Conservation (phyloP, 2,113 vertebrate species). For the Baryphthengus martii region DNA sequence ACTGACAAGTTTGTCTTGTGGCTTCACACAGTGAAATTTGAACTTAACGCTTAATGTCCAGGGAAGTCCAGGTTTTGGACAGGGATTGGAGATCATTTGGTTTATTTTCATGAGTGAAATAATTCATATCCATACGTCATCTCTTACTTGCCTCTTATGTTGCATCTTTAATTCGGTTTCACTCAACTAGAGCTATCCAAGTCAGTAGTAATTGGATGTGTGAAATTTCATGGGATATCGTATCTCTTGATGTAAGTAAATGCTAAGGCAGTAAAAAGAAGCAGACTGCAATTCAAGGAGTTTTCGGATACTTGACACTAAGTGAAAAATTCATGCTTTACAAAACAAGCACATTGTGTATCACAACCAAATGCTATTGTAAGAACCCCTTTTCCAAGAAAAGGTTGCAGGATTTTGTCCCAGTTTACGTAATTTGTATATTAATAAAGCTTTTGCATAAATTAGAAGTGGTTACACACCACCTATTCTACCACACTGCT, state of each 20-base stretch:
- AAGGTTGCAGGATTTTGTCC: background rate
- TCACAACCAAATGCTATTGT: background rate
- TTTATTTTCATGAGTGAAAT: background rate
- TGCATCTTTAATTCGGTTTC: background rate
- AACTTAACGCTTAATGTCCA: background rate
- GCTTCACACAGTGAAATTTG: background rate
- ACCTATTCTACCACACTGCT: background rate
- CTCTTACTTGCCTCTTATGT: background rate
- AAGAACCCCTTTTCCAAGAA: background rate
- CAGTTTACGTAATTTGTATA: background rate
- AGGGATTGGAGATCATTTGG: too few relatives aligned
- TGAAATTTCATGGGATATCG: fast-evolving
- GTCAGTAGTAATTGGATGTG: fast-evolving
- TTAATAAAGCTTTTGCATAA: background rate
- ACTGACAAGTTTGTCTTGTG: background rate
- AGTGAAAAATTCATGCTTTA: background rate
- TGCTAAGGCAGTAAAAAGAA: background rate
- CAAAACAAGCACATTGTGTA: background rate
- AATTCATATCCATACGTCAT: fast-evolving
- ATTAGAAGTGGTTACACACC: background rate
- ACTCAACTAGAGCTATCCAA: background rate
- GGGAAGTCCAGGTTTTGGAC: background rate
- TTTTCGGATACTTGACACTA: background rate
- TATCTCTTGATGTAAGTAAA: background rate
- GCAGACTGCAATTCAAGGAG: background rate